Evolutionary conservation across 2,113 vertebrate species (phyloP), one percentile per base, ranked within the genome.

Genomic region (Lathamus discolor): DNA sequence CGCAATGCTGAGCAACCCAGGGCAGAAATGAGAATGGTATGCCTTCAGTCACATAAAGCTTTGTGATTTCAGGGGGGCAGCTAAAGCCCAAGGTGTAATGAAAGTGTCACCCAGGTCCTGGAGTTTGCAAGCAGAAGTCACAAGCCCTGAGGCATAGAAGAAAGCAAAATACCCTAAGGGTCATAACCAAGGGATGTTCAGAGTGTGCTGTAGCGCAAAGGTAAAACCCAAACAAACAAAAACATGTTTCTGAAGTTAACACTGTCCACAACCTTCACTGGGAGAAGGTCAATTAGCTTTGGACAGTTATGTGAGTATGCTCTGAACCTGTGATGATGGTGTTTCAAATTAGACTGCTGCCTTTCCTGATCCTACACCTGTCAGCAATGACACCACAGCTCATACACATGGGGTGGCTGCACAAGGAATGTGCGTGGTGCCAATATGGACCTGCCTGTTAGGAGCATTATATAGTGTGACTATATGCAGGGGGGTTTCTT

Each of bases 361-460:
- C 31, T 37, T 12, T 67, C 17, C 52, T 44, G 61, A 62, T 31
- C 10, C 28, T 64, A 29, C 57, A n/a, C 10, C n/a, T 5, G 11
- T 28, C 48, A 13, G 23, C 39, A 54, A 14, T 39, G 28, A 28
- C 25, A 24, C 25, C 61, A 49, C 19, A 13, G 33, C 68, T 85
- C 24, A 55, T 44, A 29, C 33, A n/a, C 31, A n/a, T 0, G 0
- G 10, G 19, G 33, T 23, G 28, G 44, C 44, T 52, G n/a, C 1
- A 2, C 44, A 52, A 66, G 44, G 35, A 39, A 46, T 2, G 2
- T 5, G 13, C 46, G 13, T 0, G 0, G 35, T 85, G 52, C 31
- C 62, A 75, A 48, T 16, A 37, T 0, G 1, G 33, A 55, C 62
- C 37, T 64, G 62, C 27, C 20, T 37, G 23, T 81, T 48, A 57